Evolutionary conservation across 2,113 vertebrate genomes (phyloP), one percentile per base, ranked within the genome.

Genomic region (Boleophthalmus pectinirostris): DNA sequence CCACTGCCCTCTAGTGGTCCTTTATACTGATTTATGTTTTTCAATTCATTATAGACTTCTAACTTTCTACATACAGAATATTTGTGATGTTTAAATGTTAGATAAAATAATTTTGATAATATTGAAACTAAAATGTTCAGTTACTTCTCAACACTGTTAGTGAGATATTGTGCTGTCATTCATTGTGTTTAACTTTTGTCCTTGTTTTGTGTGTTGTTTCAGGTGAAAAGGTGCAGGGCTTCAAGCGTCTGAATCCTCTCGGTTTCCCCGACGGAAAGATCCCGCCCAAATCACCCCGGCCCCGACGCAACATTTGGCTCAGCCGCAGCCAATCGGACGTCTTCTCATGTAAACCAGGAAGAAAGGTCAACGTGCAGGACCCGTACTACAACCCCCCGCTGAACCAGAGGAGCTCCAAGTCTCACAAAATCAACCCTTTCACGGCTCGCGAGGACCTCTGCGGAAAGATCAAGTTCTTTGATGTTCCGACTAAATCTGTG

Each of bases 281-380:
- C 81, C 95, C 96, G 2, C 95, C 93, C 56, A 99, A 99, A 85
- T 97, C 97, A 0, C 97, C 97, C 1, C 95, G 95, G 3, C 97
- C 97, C 0, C 93, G 96, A 1, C 93, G 96, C 35, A 98, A 95
- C 80, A 97, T 98, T 88, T 96, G 96, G 93, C 77, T 99, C 56
- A 98, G 97, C 16, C 96, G 97, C 87, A 99, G 98, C 88, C 97
- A 98, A 65, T 99, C 97, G 0, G 98, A 99, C 75, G 94, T 99
- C 80, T 99, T 99, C 82, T 95, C 96, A 71, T 95, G 94, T 79
- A 97, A 98, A 67, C 93, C 94, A 0, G 90, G 90, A 64, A 92
- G 90, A 69, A 97, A 95, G 83, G 94, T 97, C 58, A 98, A 94
- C 0, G 96, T 98, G 75, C 95, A 95, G 81, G 97, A 99, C 83